These are phyloP conservation scores for Eulemur rufifrons DNA, from an alignment of 2,113 vertebrate genomes.

Conservation along the genomic window DNA sequence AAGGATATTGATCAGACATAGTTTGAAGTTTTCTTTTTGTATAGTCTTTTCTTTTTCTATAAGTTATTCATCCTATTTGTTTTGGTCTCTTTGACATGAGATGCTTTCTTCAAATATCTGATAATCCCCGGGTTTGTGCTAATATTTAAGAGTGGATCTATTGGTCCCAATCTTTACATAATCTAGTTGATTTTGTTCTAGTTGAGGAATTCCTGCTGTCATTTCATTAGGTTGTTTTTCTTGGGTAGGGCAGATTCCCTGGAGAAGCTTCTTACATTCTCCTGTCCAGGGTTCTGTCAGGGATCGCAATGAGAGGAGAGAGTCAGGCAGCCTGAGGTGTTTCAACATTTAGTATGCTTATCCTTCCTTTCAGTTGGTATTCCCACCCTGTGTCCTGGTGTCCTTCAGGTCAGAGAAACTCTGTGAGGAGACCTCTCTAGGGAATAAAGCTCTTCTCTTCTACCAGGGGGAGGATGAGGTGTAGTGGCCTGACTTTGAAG, in stretches of 20 bases:
- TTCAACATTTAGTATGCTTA: not conserved
- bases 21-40: not conserved
- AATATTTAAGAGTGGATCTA: not conserved
- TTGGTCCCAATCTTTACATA: not conserved
- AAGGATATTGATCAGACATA: not conserved
- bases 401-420: not conserved
- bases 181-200: not conserved
- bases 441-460: not conserved
- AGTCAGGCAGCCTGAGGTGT: not conserved
- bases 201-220: not conserved
- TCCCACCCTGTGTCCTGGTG: not conserved
- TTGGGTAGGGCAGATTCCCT: not conserved
- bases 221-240: not conserved
- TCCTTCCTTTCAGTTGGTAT: not conserved
- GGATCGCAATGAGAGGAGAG: not conserved
- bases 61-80: not conserved
- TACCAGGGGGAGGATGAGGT: not conserved
- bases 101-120: not conserved
- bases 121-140: not conserved
- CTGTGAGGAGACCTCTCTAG: not conserved
- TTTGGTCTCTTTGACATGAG: not conserved
- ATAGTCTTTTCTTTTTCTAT: not conserved
- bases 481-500: not conserved
- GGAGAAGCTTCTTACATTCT: not conserved
- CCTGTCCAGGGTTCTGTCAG: not conserved